phyloP scores from a whole-genome alignment of 2,797 vertebrate genomes.

The Acanthurus lineatus region DNA sequence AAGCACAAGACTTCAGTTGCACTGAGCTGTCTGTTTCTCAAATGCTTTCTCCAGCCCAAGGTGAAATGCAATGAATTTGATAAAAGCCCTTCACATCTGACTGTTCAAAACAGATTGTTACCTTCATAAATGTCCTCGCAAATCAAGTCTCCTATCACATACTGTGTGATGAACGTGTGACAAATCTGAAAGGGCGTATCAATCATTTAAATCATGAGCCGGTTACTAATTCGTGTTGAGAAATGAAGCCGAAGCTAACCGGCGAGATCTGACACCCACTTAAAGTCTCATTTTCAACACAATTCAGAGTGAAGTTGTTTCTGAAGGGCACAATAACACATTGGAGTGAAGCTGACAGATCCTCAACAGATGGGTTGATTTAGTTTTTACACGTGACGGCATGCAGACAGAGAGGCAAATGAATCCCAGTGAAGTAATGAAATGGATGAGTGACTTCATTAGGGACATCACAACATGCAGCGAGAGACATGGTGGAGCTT shows the following conservation, averaged over 20 bases:
- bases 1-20: conserved; percentile 25
- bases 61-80: conserved; percentile 65
- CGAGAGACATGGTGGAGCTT: conserved; percentile 14
- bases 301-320: conserved; percentile 59
- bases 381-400: conserved; percentile 56
- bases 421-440: conserved; percentile 52
- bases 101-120: conserved; percentile 63
- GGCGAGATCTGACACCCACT: conserved; percentile 60
- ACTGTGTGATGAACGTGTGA: conserved; percentile 31
- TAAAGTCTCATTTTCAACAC: conserved; percentile 47
- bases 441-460: conserved; percentile 57
- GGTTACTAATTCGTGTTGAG: conserved; percentile 48
- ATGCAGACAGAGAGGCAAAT: conserved; percentile 62
- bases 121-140: conserved; percentile 53
- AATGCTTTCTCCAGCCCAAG: conserved; percentile 56
- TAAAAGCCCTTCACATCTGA: conserved; percentile 36
- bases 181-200: conserved; percentile 31
- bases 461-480: conserved; percentile 52
- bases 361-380: conserved; percentile 72
- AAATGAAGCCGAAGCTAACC: conserved; percentile 47
- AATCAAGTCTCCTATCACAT: conserved; percentile 50
- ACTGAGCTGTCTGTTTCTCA: conserved; percentile 30
- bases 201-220: conserved; percentile 46
- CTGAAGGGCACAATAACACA: conserved; percentile 61
- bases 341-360: conserved; percentile 78